Conservation (phyloP, 2,113 vertebrate genomes). For the Hippocampus mohnikei region DNA sequence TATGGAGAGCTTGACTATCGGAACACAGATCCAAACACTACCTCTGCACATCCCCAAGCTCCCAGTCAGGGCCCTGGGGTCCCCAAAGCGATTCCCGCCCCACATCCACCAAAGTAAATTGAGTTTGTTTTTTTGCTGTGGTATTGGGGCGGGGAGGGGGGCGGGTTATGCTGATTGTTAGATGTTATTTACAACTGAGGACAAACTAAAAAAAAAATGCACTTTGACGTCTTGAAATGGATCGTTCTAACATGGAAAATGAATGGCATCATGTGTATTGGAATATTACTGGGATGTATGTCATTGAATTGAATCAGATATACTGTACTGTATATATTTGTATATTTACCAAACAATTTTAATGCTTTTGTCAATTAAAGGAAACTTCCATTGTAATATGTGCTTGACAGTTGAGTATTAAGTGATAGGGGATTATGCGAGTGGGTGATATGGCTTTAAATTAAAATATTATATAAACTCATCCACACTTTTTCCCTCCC, state of each 20-base stretch:
- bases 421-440: background rate
- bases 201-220: background rate
- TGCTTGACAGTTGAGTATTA: background rate
- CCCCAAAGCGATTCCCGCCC: conserved; percentile 61
- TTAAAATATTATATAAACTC: too few species aligned
- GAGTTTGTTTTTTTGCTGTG: background rate
- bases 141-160: too few species aligned
- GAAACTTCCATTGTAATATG: conserved; percentile 22
- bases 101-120: background rate
- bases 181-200: conserved; percentile 1
- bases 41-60: background rate
- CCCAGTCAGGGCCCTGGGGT: conserved; percentile 67
- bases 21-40: background rate
- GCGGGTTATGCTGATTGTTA: background rate
- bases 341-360: conserved; percentile 4
- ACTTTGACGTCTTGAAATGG: background rate
- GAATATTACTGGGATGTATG: conserved; percentile 4
- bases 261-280: background rate
- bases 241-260: background rate
- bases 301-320: conserved; percentile 17
- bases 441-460: too few species aligned
- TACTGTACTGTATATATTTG: background rate
- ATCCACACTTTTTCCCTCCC: background rate
- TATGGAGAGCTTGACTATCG: conserved; percentile 54
- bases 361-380: conserved; percentile 11